Evolutionary conservation across 2,113 vertebrate genomes (phyloP).

Genomic region (Sakesphorus luctuosus): DNA sequence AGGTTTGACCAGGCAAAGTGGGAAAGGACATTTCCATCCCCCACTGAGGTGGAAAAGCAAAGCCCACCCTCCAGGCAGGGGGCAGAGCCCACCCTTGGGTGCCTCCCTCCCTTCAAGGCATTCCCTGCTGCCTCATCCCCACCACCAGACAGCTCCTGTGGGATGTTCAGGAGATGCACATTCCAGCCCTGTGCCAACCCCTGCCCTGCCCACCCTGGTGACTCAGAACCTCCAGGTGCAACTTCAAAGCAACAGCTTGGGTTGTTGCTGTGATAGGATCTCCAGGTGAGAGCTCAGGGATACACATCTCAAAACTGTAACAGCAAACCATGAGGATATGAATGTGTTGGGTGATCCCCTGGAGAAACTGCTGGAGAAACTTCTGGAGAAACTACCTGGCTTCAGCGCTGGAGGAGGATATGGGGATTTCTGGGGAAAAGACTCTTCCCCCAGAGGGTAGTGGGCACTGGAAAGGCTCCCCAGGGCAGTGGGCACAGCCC

Average conservation of each 20-base stretch:
- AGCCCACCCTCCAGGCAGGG: not conserved
- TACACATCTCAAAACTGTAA: not conserved
- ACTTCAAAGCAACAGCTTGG: not conserved
- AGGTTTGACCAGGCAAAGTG: not conserved
- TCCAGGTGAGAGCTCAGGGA: not conserved
- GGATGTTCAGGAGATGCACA: not conserved
- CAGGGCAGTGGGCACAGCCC: not conserved
- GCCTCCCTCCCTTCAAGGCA: not conserved
- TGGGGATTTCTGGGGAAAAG: not conserved
- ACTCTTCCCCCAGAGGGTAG: not conserved
- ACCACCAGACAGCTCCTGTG: not conserved
- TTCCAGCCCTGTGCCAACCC: not conserved
- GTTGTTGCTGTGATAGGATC: not conserved
- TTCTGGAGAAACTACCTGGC: not conserved
- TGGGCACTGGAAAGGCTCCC: not conserved
- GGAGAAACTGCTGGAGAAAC: not conserved
- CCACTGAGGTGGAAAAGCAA: not conserved
- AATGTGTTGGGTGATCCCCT: not conserved
- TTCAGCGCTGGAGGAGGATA: not conserved
- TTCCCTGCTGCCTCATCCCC: not conserved
- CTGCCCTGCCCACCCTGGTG: not conserved
- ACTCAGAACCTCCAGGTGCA: conserved; percentile 7
- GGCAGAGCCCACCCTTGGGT: not conserved
- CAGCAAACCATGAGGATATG: rapidly evolving
- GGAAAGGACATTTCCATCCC: not conserved